phyloP scores from a whole-genome alignment of 1,140 invertebrate species.

The Drosophila quadrilineata region DNA sequence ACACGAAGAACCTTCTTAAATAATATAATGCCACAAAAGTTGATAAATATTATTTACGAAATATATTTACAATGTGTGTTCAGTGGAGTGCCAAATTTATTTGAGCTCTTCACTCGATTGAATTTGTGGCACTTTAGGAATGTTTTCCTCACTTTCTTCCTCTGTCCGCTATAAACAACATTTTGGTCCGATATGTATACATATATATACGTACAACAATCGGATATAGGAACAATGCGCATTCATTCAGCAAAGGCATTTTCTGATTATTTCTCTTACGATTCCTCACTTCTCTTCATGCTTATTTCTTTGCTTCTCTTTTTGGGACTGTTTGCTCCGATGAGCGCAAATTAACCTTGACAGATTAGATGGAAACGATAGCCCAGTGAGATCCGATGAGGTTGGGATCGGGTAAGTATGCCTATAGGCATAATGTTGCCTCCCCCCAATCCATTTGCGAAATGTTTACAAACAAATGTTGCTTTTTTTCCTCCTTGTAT shows the following conservation, averaged over 20 bases:
- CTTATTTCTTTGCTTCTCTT: too few species aligned
- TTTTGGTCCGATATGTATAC: too few species aligned
- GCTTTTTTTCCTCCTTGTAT: not conserved
- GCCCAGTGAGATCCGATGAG: too few species aligned
- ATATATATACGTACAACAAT: slow-evolving; percentile 3
- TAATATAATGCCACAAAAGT: not conserved
- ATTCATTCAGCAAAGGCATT: slow-evolving; percentile 16
- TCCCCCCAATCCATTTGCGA: slow-evolving; percentile 21
- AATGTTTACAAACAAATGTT: slow-evolving; percentile 40
- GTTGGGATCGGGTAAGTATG: too few species aligned
- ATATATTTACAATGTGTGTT: too few species aligned
- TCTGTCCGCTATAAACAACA: not conserved
- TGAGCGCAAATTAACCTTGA: slow-evolving; percentile 61
- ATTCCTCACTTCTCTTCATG: too few species aligned
- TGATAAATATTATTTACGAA: slow-evolving; percentile 8
- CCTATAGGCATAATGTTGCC: slow-evolving; percentile 11
- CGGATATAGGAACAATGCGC: slow-evolving; percentile 5
- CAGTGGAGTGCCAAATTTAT: slow-evolving; percentile 5
- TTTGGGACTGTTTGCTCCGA: slow-evolving; percentile 27
- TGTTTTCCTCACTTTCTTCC: not conserved
- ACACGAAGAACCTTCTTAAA: not conserved
- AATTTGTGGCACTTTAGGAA: slow-evolving; percentile 5
- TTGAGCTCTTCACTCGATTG: slow-evolving; percentile 1
- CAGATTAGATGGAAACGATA: slow-evolving; percentile 48
- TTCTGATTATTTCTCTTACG: slow-evolving; percentile 25